Conservation (phyloP, 2,888 invertebrate genomes). For the Athalia rosae region DNA sequence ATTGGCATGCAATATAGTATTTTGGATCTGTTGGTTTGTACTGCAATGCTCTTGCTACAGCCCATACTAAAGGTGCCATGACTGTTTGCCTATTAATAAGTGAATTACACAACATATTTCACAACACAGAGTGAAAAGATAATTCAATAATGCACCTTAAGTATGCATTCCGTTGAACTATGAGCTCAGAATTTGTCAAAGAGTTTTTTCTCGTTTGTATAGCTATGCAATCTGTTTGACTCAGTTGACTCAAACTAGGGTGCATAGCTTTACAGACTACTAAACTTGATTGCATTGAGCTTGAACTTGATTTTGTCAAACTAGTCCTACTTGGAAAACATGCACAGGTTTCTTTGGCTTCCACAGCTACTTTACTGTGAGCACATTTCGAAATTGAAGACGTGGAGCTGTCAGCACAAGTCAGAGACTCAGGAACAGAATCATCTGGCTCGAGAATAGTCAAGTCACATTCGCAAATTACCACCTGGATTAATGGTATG, state of each 20-base stretch:
- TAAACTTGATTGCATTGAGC: background rate
- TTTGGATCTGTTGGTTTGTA: conserved; percentile 59
- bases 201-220: background rate
- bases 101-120: background rate
- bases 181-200: conserved; percentile 15
- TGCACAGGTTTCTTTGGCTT: background rate
- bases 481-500: conserved; percentile 53
- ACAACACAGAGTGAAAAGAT: conserved; percentile 2
- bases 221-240: conserved; percentile 9
- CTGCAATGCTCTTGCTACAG: conserved; percentile 54
- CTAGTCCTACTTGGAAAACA: background rate
- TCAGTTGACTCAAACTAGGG: conserved; percentile 7
- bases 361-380: background rate
- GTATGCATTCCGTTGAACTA: conserved; percentile 27
- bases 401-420: background rate
- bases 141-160: conserved; percentile 35
- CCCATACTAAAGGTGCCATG: conserved; percentile 62
- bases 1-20: conserved; percentile 59
- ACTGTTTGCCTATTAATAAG: conserved; percentile 55
- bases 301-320: conserved; percentile 1
- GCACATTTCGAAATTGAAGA: background rate
- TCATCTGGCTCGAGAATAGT: conserved; percentile 35
- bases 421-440: background rate
- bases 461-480: conserved; percentile 37
- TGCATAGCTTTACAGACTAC: background rate